These are phyloP conservation scores for Heterodera schachtii DNA, from an alignment of 1,140 invertebrate species.

Conservation along the genomic window DNA sequence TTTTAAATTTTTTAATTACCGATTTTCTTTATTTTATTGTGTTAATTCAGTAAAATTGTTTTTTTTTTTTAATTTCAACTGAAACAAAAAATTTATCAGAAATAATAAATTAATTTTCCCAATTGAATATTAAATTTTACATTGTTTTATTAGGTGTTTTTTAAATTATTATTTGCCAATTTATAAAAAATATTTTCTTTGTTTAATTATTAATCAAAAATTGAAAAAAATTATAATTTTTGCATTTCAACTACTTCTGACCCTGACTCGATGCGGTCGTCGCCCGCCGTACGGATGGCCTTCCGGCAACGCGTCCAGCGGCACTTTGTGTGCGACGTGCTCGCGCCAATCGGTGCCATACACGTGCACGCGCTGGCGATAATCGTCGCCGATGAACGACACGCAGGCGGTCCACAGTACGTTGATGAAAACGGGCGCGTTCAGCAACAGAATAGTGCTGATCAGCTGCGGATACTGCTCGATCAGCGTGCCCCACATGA, in stretches of 20 bases:
- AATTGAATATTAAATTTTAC: too few species aligned
- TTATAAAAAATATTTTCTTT: too few species aligned
- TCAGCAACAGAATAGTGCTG: constrained; percentile 32
- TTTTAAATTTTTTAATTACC: too few species aligned
- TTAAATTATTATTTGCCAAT: too few species aligned
- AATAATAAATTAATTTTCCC: too few species aligned
- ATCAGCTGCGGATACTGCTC: constrained; percentile 45
- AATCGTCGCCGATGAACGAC: constrained; percentile 39
- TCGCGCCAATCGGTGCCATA: constrained; percentile 16
- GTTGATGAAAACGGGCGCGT: constrained; percentile 41
- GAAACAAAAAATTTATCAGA: too few species aligned
- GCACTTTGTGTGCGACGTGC: background rate
- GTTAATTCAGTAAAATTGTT: too few species aligned
- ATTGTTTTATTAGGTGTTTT: too few species aligned
- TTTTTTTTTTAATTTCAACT: too few species aligned
- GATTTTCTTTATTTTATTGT: too few species aligned
- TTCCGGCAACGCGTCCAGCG: constrained; percentile 6
- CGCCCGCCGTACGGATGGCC: constrained; percentile 13
- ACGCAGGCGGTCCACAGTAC: constrained; percentile 43
- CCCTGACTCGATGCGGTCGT: constrained; percentile 1
- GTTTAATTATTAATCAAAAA: too few species aligned
- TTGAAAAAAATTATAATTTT: background rate
- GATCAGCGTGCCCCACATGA: constrained; percentile 44
- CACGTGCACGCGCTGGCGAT: constrained; percentile 30
- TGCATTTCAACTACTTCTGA: background rate